phyloP scores from a whole-genome alignment of 2,797 vertebrate genomes.

The Arrhamphus sclerolepis region DNA sequence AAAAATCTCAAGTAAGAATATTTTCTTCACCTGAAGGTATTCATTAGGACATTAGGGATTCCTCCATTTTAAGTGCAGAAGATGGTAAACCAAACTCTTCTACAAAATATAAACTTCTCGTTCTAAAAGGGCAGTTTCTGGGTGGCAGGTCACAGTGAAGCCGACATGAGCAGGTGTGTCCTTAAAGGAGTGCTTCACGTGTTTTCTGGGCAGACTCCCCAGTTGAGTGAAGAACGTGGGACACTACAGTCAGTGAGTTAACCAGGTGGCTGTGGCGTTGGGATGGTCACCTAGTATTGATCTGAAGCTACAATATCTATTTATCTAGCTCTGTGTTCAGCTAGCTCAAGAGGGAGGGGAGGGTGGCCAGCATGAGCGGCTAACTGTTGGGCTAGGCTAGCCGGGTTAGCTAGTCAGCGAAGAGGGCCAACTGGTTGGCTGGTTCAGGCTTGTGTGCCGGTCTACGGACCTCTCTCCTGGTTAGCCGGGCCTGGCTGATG shows the following conservation, averaged over 20 bases:
- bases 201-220: constrained; percentile 17
- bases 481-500: constrained; percentile 42
- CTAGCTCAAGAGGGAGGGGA: constrained; percentile 36
- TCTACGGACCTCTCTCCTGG: constrained; percentile 29
- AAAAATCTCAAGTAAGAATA: not conserved
- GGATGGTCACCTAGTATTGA: constrained; percentile 24
- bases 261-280: constrained; percentile 20
- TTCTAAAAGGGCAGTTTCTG: constrained; percentile 48
- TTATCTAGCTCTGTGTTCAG: constrained; percentile 36
- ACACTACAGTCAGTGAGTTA: too few species aligned
- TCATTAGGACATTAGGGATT: not conserved
- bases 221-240: constrained; percentile 10
- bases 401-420: constrained; percentile 38
- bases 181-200: constrained; percentile 31
- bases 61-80: constrained; percentile 5
- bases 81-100: constrained; percentile 23
- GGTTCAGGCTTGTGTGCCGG: constrained; percentile 48
- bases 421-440: constrained; percentile 46
- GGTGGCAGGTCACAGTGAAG: constrained; percentile 42
- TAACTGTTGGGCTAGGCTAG: constrained; percentile 23
- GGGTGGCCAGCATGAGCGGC: constrained; percentile 41
- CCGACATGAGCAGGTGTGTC: not conserved
- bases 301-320: constrained; percentile 53
- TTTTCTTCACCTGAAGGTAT: constrained; percentile 14
- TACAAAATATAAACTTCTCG: constrained; percentile 33